Evolutionary conservation across 92 coral and sea anemone species (phyloP), one percentile per base, ranked within the genome.

Genomic region (Parazoanthus atlanticus): DNA sequence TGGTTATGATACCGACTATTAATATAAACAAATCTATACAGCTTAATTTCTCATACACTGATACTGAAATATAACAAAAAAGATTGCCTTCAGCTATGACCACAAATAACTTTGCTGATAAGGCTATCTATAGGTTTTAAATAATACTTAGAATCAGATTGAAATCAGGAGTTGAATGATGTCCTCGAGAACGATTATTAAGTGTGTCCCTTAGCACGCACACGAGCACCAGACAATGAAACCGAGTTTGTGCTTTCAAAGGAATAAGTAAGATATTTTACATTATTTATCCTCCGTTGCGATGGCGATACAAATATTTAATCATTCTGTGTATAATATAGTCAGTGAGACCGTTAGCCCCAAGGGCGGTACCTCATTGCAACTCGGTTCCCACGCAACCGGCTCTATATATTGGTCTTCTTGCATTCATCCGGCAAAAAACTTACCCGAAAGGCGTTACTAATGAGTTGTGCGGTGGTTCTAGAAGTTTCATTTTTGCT

Each of bases 41-140:
- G 15, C n/a, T 12, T 74, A 17, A 30, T 74, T 75, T 75, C 49
- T 19, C 10, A 36, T 17, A 75, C 3, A 36, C 46, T 75, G 40
- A 21, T 33, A 75, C n/a, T 21, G 47, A 21, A 5, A 5, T 33
- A 75, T 33, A 0, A 13, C 9, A 49, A 52, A 52, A 52, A 52
- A 52, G 58, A 52, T 52, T 36, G 79, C 79, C 79, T 75, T 75
- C 12, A 75, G 79, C 79, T 75, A 75, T 75, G 46, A 75, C 13
- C 43, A 19, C 16, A 75, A 75, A 33, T 75, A 41, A 21, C 79
- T 75, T 74, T 41, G 4, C 79, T 75, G 79, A 75, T 75, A 75
- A 75, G 79, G 3, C 52, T 1, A 36, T 5, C 2, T 38, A 75
- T 38, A 75, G 23, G 5, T 75, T 11, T 32, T 3, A 75, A 32